Percentiles rank a stretch among this genome's conserved stretches.
These are phyloP conservation scores for Menura novaehollandiae DNA, from an alignment of 2,113 vertebrate genomes.

Conservation along the genomic window DNA sequence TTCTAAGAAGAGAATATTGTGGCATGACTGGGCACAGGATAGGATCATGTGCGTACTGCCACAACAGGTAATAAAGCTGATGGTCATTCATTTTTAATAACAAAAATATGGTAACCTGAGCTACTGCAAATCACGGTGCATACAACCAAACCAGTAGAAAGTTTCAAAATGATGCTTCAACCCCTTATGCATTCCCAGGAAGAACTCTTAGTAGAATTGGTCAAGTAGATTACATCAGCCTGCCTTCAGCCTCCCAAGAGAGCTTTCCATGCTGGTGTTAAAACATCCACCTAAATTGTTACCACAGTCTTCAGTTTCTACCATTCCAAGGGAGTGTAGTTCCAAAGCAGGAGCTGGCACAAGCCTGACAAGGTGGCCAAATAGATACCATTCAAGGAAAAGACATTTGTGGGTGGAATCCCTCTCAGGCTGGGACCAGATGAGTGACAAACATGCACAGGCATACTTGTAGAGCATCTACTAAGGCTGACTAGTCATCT, in stretches of 20 bases:
- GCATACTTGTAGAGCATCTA: background rate
- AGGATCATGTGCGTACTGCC: background rate
- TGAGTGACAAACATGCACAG: rapidly evolving
- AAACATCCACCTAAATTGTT: background rate
- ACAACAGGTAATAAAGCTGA: background rate
- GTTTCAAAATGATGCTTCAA: background rate
- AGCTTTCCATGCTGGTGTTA: background rate
- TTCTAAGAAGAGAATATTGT: background rate
- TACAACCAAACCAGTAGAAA: background rate
- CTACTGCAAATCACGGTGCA: background rate
- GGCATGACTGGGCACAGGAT: background rate
- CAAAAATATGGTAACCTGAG: background rate
- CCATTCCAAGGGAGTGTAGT: background rate
- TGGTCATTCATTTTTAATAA: background rate
- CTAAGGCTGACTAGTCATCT: background rate
- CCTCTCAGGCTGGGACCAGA: background rate
- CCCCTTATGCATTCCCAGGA: background rate
- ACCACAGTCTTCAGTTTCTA: background rate
- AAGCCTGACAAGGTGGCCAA: background rate
- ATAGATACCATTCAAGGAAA: background rate
- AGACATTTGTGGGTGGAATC: background rate
- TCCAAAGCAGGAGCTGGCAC: background rate
- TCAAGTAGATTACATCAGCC: background rate
- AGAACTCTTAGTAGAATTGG: background rate
- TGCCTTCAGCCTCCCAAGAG: background rate